Evolutionary conservation across 2,888 invertebrate genomes (phyloP), one percentile per base, ranked within the genome.

Genomic region (Polylopha cassiicola): DNA sequence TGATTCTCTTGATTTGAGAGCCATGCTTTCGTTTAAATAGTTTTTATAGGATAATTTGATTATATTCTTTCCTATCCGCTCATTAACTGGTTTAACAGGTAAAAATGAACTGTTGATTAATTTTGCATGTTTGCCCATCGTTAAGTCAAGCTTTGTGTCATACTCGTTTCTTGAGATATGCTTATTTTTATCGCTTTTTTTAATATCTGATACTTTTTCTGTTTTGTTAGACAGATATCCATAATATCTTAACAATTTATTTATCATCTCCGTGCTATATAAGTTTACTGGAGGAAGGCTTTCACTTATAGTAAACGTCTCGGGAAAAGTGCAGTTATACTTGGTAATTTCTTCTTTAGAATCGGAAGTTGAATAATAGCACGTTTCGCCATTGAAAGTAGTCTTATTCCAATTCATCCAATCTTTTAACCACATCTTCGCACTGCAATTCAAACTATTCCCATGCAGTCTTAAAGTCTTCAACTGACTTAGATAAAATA

Each of bases 381-480:
- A 85, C 17, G 75, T 73, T 60, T 85, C 85, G 6, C 63, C 68
- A 38, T 61, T 69, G 15, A 70, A 67, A 32, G 72, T 56, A 41
- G 68, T 80, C 51, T 74, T 76, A 54, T 85, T 85, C 65, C 74
- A 80, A 55, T 69, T 84, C 78, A 93, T 87, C 93, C 93, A 93
- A 43, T 88, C 86, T 15, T 88, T 89, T 1, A 91, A 61, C 91
- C 91, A 91, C 46, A 88, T 72, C 43, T 90, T 81, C 15, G 88
- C 86, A 28, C 86, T 88, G 66, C 94, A 95, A 58, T 91, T 89
- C 73, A 93, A 88, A 13, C 87, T 85, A 66, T 95, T 95, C 3
- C 90, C 91, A 38, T 88, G 87, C 39, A 95, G 68, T 52, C 90
- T 87, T 29, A 94, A 70, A 10, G 87, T 84, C 51, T 89, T 88